Conservation (phyloP, 2,797 vertebrate species). For the Lagodon rhomboides region DNA sequence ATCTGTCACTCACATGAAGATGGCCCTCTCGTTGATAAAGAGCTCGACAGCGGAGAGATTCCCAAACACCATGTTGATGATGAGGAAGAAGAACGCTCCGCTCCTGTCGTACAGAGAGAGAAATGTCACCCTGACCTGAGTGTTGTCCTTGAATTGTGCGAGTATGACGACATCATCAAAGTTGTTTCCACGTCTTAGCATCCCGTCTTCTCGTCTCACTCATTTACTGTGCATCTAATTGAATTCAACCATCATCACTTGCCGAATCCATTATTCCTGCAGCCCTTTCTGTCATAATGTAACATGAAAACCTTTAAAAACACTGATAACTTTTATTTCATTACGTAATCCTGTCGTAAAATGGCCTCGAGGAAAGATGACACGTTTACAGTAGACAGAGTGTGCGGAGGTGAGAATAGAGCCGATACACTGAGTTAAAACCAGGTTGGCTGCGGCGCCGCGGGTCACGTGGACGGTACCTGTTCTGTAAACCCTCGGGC, state of each 20-base stretch:
- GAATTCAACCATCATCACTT: background rate
- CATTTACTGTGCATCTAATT: background rate
- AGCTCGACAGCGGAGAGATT: constrained; percentile 89
- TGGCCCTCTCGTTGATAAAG: constrained; percentile 80
- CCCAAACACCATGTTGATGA: constrained; percentile 89
- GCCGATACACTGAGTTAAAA: background rate
- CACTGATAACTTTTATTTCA: background rate
- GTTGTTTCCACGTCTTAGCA: background rate
- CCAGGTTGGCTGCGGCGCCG: background rate
- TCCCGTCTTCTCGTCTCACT: background rate
- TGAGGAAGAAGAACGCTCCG: constrained; percentile 86
- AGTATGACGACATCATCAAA: background rate
- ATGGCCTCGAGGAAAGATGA: background rate
- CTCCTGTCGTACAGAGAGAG: constrained; percentile 52
- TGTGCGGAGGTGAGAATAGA: constrained; percentile 4
- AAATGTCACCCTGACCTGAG: background rate
- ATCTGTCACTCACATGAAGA: constrained; percentile 77
- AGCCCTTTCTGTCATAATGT: background rate
- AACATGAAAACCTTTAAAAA: background rate
- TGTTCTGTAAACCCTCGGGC: constrained; percentile 87
- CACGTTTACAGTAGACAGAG: background rate
- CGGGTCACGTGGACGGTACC: constrained; percentile 54
- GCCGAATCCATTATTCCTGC: background rate
- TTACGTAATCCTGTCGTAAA: background rate
- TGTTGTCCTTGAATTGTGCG: background rate